Percentiles rank a stretch among this genome's conserved stretches.
Evolutionary conservation across 1,140 invertebrate species (phyloP).

Genomic region (Patella vulgata): DNA sequence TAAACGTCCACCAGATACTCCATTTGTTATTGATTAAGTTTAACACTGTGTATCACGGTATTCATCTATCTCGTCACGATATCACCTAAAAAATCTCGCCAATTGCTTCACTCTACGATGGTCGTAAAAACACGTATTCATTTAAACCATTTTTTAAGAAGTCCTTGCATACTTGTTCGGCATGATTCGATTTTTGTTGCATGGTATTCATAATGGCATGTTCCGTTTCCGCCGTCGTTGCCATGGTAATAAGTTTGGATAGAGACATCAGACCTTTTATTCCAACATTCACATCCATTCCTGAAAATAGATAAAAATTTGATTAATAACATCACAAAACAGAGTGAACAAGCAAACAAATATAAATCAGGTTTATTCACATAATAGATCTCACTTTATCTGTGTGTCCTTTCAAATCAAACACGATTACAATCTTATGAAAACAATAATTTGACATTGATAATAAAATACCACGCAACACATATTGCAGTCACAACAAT

Average conservation of each 20-base stretch:
- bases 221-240: constrained; percentile 51
- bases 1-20: too few relatives aligned
- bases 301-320: constrained; percentile 51
- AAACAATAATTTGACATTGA: too few relatives aligned
- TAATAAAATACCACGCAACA: too few relatives aligned
- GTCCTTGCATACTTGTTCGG: constrained; percentile 45
- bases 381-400: not conserved
- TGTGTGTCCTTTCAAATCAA: not conserved
- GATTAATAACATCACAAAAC: too few relatives aligned
- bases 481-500: too few relatives aligned
- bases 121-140: constrained; percentile 49
- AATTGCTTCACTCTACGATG: too few relatives aligned
- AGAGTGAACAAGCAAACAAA: not conserved
- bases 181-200: constrained; percentile 50
- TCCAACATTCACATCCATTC: constrained; percentile 59
- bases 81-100: too few relatives aligned
- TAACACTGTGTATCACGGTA: too few relatives aligned
- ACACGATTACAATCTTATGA: not conserved
- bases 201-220: constrained; percentile 50
- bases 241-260: constrained; percentile 47
- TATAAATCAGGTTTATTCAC: not conserved
- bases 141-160: constrained; percentile 49
- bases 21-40: too few relatives aligned
- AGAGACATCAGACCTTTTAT: constrained; percentile 51
- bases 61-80: too few relatives aligned